Percentiles rank a stretch among this genome's conserved stretches.
Evolutionary conservation across 2,797 vertebrate genomes (phyloP).

Genomic region (Pelodytes ibericus): DNA sequence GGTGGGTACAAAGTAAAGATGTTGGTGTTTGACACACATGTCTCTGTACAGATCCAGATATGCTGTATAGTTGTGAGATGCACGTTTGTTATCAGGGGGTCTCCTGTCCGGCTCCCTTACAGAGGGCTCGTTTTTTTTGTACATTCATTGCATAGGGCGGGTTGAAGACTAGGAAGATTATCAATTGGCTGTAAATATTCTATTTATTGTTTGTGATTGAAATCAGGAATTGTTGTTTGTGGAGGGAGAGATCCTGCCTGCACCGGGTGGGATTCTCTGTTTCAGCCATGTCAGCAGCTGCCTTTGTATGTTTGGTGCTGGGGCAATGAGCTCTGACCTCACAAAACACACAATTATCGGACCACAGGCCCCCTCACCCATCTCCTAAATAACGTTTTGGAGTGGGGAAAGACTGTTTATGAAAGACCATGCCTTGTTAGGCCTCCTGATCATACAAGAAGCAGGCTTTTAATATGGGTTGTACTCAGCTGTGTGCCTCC

Average conservation of each 20-base stretch:
- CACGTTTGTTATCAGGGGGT: too few species aligned
- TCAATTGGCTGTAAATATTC: too few species aligned
- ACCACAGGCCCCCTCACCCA: not conserved
- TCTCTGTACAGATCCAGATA: too few species aligned
- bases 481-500: not conserved
- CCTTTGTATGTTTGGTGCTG: constrained; percentile 48
- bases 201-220: too few species aligned
- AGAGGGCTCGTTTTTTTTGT: too few species aligned
- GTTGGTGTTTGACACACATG: too few species aligned
- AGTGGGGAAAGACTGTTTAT: not conserved
- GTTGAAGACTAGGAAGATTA: too few species aligned
- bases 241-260: not conserved
- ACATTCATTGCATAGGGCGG: not conserved
- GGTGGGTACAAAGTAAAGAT: too few species aligned
- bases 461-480: constrained; percentile 1
- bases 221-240: not conserved
- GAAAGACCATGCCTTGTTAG: not conserved
- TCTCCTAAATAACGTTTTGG: not conserved
- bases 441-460: not conserved
- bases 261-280: constrained; percentile 39
- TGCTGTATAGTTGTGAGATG: too few species aligned
- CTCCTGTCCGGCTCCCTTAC: too few species aligned
- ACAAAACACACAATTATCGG: constrained; percentile 38
- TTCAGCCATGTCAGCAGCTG: constrained; percentile 49
- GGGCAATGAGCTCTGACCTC: constrained; percentile 14